A percentile compares a stretch with the other conserved stretches of the same genome.
Conservation (phyloP, 2,113 vertebrate genomes). For the Microcebus griseorufus region DNA sequence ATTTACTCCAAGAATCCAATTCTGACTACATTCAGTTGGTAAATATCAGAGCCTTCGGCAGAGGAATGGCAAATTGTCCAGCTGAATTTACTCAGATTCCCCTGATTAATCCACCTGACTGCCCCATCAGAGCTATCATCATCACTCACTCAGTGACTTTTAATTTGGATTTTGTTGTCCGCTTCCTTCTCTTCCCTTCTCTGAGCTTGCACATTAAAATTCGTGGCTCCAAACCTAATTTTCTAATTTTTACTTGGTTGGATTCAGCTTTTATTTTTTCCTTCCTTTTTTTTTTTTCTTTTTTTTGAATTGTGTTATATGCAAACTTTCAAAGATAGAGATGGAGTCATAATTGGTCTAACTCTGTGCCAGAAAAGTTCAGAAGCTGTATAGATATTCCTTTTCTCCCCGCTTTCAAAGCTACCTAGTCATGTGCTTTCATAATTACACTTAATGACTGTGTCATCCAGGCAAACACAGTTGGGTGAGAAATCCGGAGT, state of each 20-base stretch:
- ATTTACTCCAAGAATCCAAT: slow-evolving; percentile 76
- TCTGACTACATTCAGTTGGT: slow-evolving; percentile 67
- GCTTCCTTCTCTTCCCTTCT: neutral
- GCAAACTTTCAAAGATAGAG: neutral
- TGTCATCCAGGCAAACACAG: neutral
- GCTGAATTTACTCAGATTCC: slow-evolving; percentile 68
- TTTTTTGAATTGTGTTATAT: neutral
- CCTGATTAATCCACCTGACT: slow-evolving; percentile 73
- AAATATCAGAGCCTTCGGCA: slow-evolving; percentile 79
- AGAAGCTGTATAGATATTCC: slow-evolving; percentile 34
- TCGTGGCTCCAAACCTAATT: slow-evolving; percentile 54
- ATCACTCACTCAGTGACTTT: slow-evolving; percentile 66
- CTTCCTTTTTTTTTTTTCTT: neutral
- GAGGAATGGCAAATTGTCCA: slow-evolving; percentile 74
- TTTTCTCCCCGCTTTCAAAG: slow-evolving; percentile 55
- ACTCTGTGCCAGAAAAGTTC: slow-evolving; percentile 42
- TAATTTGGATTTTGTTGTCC: slow-evolving; percentile 60
- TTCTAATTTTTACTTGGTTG: slow-evolving; percentile 41
- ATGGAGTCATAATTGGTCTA: neutral
- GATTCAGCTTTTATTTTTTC: neutral
- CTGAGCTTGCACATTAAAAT: slow-evolving; percentile 58
- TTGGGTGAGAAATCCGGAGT: slow-evolving; percentile 46
- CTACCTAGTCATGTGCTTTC: slow-evolving; percentile 47
- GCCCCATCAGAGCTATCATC: slow-evolving; percentile 55
- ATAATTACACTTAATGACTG: slow-evolving; percentile 52